Evolutionary conservation across 92 coral and sea anemone species (phyloP).

Genomic region (Umimayanthus chanpuru): DNA sequence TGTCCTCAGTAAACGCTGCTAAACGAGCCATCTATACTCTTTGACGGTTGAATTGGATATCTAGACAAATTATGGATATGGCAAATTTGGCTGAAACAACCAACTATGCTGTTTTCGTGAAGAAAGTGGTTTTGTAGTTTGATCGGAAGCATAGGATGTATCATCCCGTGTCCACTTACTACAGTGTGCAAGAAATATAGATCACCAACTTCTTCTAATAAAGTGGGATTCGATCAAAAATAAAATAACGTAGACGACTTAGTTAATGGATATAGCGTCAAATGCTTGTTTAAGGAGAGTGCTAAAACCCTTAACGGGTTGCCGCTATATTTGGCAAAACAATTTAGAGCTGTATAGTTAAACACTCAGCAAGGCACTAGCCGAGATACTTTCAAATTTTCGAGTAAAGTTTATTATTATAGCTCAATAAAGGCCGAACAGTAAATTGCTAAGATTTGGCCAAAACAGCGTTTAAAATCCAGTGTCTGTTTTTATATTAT

Average conservation of each 20-base stretch:
- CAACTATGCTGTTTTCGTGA: not conserved
- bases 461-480: not conserved
- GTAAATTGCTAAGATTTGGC: not conserved
- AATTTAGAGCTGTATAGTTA: not conserved
- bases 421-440: not conserved
- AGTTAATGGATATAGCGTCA: not conserved
- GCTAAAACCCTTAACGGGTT: not conserved
- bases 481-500: not conserved
- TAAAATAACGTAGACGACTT: too few relatives aligned
- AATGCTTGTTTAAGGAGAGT: not conserved
- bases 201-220: not conserved
- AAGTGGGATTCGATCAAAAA: not conserved
- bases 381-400: not conserved
- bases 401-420: not conserved
- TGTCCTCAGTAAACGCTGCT: not conserved
- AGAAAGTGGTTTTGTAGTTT: not conserved
- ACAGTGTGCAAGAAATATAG: not conserved
- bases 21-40: not conserved
- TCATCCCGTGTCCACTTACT: too few relatives aligned
- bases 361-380: not conserved
- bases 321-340: not conserved
- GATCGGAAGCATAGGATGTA: not conserved
- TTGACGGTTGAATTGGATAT: not conserved
- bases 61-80: not conserved
- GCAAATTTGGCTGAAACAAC: not conserved